phyloP scores from a whole-genome alignment of 2,113 vertebrate species.

The Oreochromis spilurus region DNA sequence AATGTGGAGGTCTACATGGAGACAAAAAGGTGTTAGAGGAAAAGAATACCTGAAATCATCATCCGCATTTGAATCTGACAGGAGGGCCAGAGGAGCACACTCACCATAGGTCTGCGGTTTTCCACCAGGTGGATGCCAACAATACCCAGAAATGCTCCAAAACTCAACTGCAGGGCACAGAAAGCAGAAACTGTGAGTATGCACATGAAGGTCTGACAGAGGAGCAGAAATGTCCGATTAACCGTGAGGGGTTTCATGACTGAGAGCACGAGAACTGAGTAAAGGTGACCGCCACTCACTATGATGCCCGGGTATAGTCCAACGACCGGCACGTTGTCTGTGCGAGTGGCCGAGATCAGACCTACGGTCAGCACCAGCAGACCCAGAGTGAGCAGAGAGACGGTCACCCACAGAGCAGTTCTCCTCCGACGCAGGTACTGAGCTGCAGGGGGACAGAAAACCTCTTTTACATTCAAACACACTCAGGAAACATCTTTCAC shows the following conservation, averaged over 20 bases:
- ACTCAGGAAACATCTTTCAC: background rate
- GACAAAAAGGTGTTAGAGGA: background rate
- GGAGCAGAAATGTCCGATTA: background rate
- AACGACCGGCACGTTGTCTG: slow-evolving; percentile 85
- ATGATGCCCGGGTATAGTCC: slow-evolving; percentile 93
- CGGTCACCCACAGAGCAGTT: slow-evolving; percentile 81
- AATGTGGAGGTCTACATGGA: background rate
- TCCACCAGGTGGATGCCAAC: slow-evolving; percentile 89
- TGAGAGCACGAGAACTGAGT: background rate
- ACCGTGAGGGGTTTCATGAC: background rate
- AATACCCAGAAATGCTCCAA: slow-evolving; percentile 89
- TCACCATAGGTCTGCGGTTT: slow-evolving; percentile 93
- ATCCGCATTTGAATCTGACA: background rate
- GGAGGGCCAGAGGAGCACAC: slow-evolving; percentile 23
- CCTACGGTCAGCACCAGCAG: slow-evolving; percentile 83
- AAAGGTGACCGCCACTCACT: slow-evolving; percentile 69
- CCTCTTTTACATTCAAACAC: background rate
- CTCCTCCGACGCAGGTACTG: slow-evolving; percentile 80
- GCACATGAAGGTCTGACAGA: background rate
- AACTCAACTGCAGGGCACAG: slow-evolving; percentile 80
- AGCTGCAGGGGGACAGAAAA: slow-evolving; percentile 51
- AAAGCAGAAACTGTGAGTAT: background rate
- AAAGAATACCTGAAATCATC: background rate
- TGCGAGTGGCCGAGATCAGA: slow-evolving; percentile 84
- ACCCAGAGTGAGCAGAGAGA: slow-evolving; percentile 78